These are phyloP conservation scores for Leptoclinus maculatus DNA, from an alignment of 2,797 vertebrate species.

Conservation along the genomic window DNA sequence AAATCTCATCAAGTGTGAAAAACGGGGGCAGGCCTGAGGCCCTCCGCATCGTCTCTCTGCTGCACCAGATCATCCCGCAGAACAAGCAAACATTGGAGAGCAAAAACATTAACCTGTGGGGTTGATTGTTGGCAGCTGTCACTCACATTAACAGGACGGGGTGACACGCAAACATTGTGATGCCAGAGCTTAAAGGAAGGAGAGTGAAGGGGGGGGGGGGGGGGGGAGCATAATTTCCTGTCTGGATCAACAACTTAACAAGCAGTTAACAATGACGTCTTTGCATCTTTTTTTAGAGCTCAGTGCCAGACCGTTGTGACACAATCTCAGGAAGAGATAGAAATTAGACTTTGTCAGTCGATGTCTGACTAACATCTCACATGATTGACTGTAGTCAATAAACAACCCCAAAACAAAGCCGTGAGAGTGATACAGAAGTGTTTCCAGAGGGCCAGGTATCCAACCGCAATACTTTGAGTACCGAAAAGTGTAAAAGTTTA, in stretches of 20 bases:
- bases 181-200: not conserved
- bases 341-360: not conserved
- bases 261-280: not conserved
- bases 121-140: not conserved
- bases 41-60: constrained; percentile 7
- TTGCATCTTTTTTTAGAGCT: not conserved
- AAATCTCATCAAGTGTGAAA: constrained; percentile 72
- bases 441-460: not conserved
- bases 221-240: constrained; percentile 22
- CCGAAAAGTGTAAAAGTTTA: not conserved
- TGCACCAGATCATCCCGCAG: constrained; percentile 31
- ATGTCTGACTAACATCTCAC: not conserved
- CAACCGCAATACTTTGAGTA: not conserved
- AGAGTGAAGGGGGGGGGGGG: not conserved
- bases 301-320: constrained; percentile 5
- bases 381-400: not conserved
- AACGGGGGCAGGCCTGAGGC: constrained; percentile 65
- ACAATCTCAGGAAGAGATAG: not conserved
- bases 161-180: not conserved
- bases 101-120: constrained; percentile 12
- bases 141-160: not conserved
- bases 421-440: no score
- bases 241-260: constrained; percentile 9
- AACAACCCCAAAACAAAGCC: not conserved
- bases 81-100: constrained; percentile 25